A percentile compares a stretch with the other conserved stretches of the same genome.
phyloP scores from a whole-genome alignment of 1,140 invertebrate species.

The Luehdorfia chinensis region DNA sequence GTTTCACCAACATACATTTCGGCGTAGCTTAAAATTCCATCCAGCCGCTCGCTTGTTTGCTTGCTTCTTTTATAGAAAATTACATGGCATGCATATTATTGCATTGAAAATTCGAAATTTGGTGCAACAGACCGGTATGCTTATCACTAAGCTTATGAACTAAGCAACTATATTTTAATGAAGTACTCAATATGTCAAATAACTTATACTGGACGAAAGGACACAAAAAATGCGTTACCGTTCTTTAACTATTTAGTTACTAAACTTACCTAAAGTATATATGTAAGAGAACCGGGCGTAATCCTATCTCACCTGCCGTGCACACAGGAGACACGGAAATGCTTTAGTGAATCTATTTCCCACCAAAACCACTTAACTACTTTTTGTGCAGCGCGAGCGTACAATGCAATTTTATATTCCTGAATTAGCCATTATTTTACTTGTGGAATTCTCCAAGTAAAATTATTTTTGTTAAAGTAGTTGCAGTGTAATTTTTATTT shows the following conservation, averaged over 20 bases:
- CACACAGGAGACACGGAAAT: constrained; percentile 54
- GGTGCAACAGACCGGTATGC: too few species aligned
- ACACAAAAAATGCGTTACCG: neutral
- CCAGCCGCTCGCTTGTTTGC: too few species aligned
- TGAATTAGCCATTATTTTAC: constrained; percentile 30
- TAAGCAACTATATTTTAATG: too few species aligned
- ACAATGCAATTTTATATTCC: constrained; percentile 37
- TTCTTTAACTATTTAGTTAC: constrained; percentile 8
- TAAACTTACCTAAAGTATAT: neutral
- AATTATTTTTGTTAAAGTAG: neutral
- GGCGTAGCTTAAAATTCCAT: too few species aligned
- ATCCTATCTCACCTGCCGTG: constrained; percentile 20
- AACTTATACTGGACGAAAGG: neutral
- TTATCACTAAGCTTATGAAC: too few species aligned
- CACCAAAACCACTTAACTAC: constrained; percentile 46
- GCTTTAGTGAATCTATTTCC: constrained; percentile 66
- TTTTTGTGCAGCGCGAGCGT: constrained; percentile 42
- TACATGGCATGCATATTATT: too few species aligned
- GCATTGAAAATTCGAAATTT: too few species aligned
- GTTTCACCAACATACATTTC: too few species aligned
- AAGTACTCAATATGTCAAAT: too few species aligned
- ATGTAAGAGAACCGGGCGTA: constrained; percentile 12
- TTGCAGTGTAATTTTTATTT: too few species aligned
- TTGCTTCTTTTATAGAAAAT: too few species aligned
- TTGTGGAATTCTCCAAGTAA: constrained; percentile 6